These are phyloP conservation scores for Mystacornis crossleyi DNA, from an alignment of 2,113 vertebrate genomes.

Conservation along the genomic window DNA sequence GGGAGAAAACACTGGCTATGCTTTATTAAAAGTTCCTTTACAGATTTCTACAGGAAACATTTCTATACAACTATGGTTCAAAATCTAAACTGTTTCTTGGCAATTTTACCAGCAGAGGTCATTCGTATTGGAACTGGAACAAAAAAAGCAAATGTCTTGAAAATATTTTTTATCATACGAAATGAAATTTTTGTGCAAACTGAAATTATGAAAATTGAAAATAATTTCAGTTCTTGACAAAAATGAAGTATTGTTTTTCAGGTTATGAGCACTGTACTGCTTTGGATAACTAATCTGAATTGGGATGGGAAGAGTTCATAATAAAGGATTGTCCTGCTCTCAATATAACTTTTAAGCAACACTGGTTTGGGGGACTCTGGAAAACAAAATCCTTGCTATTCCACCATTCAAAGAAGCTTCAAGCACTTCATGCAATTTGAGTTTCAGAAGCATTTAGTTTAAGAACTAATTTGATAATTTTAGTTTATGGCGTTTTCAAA, in stretches of 20 bases:
- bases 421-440: neutral
- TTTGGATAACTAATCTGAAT: neutral
- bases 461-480: neutral
- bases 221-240: neutral
- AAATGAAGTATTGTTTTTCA: neutral
- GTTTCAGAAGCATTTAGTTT: neutral
- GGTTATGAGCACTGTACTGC: neutral
- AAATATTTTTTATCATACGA: neutral
- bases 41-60: neutral
- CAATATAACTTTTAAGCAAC: neutral
- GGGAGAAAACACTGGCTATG: neutral
- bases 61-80: neutral
- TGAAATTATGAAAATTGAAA: neutral
- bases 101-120: neutral
- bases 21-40: neutral
- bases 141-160: neutral
- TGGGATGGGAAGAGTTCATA: neutral
- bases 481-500: neutral
- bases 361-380: neutral
- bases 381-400: neutral
- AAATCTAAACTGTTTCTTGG: neutral
- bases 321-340: neutral
- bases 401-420: neutral
- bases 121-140: neutral
- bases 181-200: neutral